Base-by-base conservation (phyloP, 2,888 invertebrate genomes). In the Flexamia atlantica region DNA sequence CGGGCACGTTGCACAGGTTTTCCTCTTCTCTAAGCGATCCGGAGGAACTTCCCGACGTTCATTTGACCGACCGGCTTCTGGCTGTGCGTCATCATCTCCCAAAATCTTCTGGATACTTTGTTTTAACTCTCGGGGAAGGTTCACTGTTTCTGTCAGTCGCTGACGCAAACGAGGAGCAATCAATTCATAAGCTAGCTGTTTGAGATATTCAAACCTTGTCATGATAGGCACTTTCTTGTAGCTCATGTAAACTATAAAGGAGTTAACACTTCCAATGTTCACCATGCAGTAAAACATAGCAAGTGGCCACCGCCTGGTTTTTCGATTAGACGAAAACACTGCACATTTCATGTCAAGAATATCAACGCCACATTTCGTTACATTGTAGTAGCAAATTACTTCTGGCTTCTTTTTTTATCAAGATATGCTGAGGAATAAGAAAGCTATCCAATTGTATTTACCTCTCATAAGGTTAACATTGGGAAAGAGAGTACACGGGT, bases 111-210 rank as follows among this genome's bases (percentile, higher is more conserved):
- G 50, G 30, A 76, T 83, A 20, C 42, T 46, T 64, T 53, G 60
- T 76, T 81, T 83, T 50, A 85, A 74, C 40, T 85, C 83, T 9
- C 60, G 36, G 32, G 81, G 83, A 25, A 85, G 76, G 57, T 80
- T 83, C 20, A 72, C 42, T 36, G 68, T 81, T 17, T 23, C 70
- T 30, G 20, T 23, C 10, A 85, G 32, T 60, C 84, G 57, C 60
- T n/a, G 30, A 25, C 25, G 64, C n/a, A 84, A 42, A 72, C 76
- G 79, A 72, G 42, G 72, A 4, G 36, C 42, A 25, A 60, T 76
- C 60, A 60, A 79, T 20, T 23, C 23, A 20, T 82, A 40, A 14
- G 79, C 82, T 20, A 84, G n/a, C 36, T 28, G 32, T 60, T 82
- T 79, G 23, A 84, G 50, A 53, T 82, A 84, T 40, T 76, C 64